A percentile compares a stretch with the other conserved stretches of the same genome.
Evolutionary conservation across 2,797 vertebrate genomes (phyloP).

Genomic region (Anguilla megastoma): DNA sequence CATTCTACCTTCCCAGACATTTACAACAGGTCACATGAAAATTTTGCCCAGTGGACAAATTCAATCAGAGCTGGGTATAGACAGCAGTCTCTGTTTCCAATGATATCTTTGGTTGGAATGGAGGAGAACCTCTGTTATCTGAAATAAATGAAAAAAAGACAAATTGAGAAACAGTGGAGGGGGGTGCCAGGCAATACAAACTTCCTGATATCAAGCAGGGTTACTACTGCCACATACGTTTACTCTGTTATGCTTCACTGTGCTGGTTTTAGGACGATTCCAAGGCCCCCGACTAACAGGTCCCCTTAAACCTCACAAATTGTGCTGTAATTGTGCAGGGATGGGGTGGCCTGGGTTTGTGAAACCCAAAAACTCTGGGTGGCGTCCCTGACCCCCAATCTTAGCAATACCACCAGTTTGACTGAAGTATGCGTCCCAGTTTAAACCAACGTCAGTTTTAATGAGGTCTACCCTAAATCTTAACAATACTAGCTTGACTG

Average conservation of each 20-base stretch:
- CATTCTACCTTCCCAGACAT: background rate
- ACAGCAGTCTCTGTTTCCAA: constrained; percentile 20
- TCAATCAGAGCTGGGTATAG: constrained; percentile 34
- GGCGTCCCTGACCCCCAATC: background rate
- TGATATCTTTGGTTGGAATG: constrained; percentile 30
- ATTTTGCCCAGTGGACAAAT: background rate
- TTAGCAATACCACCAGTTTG: background rate
- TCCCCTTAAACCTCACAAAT: too few species aligned
- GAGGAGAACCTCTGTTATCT: constrained; percentile 28
- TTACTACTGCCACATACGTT: background rate
- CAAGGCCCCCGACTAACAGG: too few species aligned
- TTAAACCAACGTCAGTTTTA: too few species aligned
- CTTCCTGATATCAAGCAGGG: background rate
- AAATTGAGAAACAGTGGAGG: background rate
- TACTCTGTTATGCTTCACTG: too few species aligned
- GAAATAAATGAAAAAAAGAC: constrained; percentile 7
- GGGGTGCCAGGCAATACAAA: background rate
- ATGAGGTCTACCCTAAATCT: too few species aligned
- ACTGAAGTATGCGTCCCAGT: background rate
- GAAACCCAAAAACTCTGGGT: too few species aligned
- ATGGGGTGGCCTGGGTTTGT: too few species aligned
- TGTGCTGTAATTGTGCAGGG: too few species aligned
- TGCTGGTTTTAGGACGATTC: background rate
- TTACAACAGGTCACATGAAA: background rate
- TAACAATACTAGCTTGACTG: too few species aligned